Conservation (phyloP, 2,888 invertebrate species). For the Spicauda simplicius region DNA sequence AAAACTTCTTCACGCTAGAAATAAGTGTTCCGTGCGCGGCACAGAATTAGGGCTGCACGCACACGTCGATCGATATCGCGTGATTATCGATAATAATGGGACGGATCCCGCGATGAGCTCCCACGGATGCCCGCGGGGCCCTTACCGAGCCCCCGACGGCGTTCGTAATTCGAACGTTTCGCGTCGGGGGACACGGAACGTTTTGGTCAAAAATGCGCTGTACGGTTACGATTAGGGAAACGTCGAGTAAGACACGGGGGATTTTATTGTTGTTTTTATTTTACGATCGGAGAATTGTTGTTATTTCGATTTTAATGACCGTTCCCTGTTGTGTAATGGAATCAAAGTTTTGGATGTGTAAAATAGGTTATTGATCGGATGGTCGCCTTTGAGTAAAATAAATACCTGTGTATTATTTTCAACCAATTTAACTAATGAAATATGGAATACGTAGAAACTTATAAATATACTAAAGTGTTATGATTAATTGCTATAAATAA, state of each 20-base stretch:
- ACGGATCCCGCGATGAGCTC: constrained; percentile 43
- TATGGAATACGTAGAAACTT: too few species aligned
- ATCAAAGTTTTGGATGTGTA: too few species aligned
- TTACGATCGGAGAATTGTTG: background rate
- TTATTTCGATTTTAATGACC: too few species aligned
- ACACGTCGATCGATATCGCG: constrained; percentile 74
- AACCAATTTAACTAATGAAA: too few species aligned
- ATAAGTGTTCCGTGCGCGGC: constrained; percentile 37
- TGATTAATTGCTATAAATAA: too few species aligned
- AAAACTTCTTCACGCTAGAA: too few species aligned
- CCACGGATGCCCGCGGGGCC: constrained; percentile 49
- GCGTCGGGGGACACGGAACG: constrained; percentile 44
- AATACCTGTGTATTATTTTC: too few species aligned
- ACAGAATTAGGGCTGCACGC: constrained; percentile 69
- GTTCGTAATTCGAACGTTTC: constrained; percentile 55
- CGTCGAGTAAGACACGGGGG: constrained; percentile 9
- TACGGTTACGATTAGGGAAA: constrained; percentile 17
- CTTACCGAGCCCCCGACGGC: constrained; percentile 51
- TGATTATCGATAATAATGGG: constrained; percentile 78
- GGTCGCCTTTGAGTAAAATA: too few species aligned
- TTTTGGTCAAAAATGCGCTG: constrained; percentile 33
- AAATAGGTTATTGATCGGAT: background rate
- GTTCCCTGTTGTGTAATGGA: too few species aligned
- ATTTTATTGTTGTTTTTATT: constrained; percentile 19
- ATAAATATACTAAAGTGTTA: too few species aligned